Evolutionary conservation across 2,797 vertebrate genomes (phyloP).

Genomic region (Tapirus indicus): DNA sequence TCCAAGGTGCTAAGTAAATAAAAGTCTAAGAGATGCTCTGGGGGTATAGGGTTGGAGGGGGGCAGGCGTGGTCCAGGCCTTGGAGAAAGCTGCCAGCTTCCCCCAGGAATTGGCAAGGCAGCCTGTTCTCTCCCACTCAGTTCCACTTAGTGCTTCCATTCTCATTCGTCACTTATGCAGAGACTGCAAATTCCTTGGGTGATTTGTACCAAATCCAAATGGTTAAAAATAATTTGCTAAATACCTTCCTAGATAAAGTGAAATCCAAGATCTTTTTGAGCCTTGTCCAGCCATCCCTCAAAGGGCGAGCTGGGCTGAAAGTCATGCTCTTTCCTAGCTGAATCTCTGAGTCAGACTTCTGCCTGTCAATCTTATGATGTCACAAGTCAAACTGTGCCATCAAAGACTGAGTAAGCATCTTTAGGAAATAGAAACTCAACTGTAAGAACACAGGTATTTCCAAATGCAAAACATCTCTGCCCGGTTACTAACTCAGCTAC

Average conservation of each 20-base stretch:
- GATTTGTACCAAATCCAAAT: constrained; percentile 78
- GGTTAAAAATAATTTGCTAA: constrained; percentile 81
- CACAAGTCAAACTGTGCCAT: constrained; percentile 63
- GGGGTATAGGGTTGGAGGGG: neutral
- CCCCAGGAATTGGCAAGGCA: neutral
- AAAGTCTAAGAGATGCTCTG: neutral
- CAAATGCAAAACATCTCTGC: constrained; percentile 67
- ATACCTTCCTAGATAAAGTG: constrained; percentile 82
- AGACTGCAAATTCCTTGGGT: constrained; percentile 70
- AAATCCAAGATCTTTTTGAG: constrained; percentile 79
- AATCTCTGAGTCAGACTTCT: constrained; percentile 77
- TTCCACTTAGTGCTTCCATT: neutral
- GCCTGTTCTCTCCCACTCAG: neutral
- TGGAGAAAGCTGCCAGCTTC: neutral
- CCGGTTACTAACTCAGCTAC: constrained; percentile 63
- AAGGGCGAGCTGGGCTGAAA: constrained; percentile 71
- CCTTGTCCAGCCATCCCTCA: constrained; percentile 79
- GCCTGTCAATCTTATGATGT: constrained; percentile 70
- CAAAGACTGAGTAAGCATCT: constrained; percentile 74
- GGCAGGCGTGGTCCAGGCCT: neutral
- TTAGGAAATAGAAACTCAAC: constrained; percentile 69
- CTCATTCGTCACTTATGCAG: neutral
- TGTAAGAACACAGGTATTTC: constrained; percentile 64
- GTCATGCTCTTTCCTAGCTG: constrained; percentile 75
- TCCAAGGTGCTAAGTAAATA: neutral